A percentile compares a stretch with the other conserved stretches of the same genome.
Conservation (phyloP, 2,888 invertebrate species). For the Arge pagana region DNA sequence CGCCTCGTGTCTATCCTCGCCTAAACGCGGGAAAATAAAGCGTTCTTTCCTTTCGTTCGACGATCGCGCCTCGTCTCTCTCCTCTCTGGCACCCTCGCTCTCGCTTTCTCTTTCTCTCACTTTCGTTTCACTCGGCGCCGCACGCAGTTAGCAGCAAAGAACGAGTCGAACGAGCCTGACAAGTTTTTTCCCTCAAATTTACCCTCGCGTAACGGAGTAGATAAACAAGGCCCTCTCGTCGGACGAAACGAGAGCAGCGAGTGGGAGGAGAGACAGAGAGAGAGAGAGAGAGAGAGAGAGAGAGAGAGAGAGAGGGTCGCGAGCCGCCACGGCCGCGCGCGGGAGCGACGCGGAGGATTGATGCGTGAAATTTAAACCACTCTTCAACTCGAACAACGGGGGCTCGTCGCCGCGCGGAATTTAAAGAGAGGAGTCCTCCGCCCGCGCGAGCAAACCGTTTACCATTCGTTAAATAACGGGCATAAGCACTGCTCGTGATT, state of each 20-base stretch:
- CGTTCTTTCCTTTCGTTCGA: too few relatives aligned
- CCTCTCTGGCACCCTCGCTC: constrained; percentile 6
- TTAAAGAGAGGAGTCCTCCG: too few relatives aligned
- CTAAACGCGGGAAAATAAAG: too few relatives aligned
- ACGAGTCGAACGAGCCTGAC: constrained; percentile 22
- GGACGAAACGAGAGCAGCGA: too few relatives aligned
- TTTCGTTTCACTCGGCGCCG: constrained; percentile 19
- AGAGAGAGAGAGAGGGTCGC: neutral
- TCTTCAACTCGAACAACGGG: constrained; percentile 21
- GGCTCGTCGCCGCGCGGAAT: constrained; percentile 8
- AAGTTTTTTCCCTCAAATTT: constrained; percentile 10
- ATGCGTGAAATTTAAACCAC: constrained; percentile 22
- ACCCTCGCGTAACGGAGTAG: constrained; percentile 23
- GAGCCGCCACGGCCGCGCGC: constrained; percentile 7
- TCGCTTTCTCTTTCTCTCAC: constrained; percentile 31
- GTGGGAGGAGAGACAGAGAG: neutral
- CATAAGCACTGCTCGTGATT: constrained; percentile 18
- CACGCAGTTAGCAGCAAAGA: too few relatives aligned
- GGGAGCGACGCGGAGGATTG: too few relatives aligned
- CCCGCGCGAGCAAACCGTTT: constrained; percentile 17
- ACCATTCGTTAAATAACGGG: constrained; percentile 15
- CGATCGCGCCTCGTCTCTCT: constrained; percentile 12
- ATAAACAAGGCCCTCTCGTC: constrained; percentile 5
- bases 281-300: constrained; percentile 2
- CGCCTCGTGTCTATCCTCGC: neutral